These are phyloP conservation scores for Phoeniculus purpureus DNA, from an alignment of 2,797 vertebrate genomes.

Conservation along the genomic window DNA sequence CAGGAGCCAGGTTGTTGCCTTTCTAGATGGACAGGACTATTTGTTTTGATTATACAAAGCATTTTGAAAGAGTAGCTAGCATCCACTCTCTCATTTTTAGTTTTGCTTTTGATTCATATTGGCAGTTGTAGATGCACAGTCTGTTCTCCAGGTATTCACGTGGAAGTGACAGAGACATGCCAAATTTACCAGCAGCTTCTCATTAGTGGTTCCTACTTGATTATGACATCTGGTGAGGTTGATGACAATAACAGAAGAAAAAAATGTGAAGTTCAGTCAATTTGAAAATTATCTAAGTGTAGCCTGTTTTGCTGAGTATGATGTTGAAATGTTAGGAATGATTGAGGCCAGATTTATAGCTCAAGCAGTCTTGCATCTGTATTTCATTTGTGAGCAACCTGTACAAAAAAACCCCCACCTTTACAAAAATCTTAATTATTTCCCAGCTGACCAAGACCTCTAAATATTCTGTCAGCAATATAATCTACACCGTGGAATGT, in stretches of 20 bases:
- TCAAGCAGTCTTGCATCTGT: slow-evolving; percentile 52
- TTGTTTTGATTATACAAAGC: background rate
- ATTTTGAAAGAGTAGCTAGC: background rate
- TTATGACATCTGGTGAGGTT: slow-evolving; percentile 50
- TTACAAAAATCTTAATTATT: slow-evolving; percentile 26
- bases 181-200: slow-evolving; percentile 59
- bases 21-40: background rate
- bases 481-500: background rate
- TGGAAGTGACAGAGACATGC: slow-evolving; percentile 19
- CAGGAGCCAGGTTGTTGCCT: background rate
- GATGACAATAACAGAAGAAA: slow-evolving; percentile 64
- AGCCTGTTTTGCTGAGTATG: slow-evolving; percentile 36
- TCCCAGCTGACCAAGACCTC: slow-evolving; percentile 24
- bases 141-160: slow-evolving; percentile 24
- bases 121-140: background rate
- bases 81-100: background rate
- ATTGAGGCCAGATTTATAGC: slow-evolving; percentile 62
- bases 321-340: slow-evolving; percentile 52
- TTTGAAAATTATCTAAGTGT: slow-evolving; percentile 41
- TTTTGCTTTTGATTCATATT: background rate
- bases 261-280: slow-evolving; percentile 45
- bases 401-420: background rate
- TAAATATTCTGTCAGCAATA: slow-evolving; percentile 29
- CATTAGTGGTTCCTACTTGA: slow-evolving; percentile 50
- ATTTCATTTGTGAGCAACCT: slow-evolving; percentile 48